Percentiles rank a stretch among this genome's conserved stretches.
Evolutionary conservation across 2,797 vertebrate species (phyloP).

Genomic region (Hyperoplus lanceolatus): DNA sequence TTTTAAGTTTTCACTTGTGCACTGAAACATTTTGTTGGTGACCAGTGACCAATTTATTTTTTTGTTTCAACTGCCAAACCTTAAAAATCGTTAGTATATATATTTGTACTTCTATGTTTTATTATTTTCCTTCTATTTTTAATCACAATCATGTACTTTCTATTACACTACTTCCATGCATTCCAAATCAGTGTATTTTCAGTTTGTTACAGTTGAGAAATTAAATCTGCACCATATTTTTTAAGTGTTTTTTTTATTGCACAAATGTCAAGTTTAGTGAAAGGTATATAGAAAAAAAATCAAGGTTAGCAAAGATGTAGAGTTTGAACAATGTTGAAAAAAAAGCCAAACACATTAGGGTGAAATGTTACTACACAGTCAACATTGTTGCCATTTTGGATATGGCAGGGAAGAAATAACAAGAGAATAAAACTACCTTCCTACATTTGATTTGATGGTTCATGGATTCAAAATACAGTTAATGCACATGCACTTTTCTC

Average conservation of each 20-base stretch:
- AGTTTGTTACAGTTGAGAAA: constrained; percentile 24
- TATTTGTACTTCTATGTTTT: constrained; percentile 22
- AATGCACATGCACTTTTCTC: neutral
- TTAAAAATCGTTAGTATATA: neutral
- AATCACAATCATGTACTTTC: constrained; percentile 35
- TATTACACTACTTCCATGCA: constrained; percentile 34
- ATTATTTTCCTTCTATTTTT: neutral
- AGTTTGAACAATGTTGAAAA: constrained; percentile 40
- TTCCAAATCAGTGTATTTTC: constrained; percentile 43
- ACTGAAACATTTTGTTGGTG: constrained; percentile 28
- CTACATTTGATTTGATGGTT: constrained; percentile 1
- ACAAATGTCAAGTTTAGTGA: constrained; percentile 77
- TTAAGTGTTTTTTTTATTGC: constrained; percentile 79
- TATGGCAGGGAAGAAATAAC: neutral
- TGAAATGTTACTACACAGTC: constrained; percentile 44
- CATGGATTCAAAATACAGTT: constrained; percentile 11
- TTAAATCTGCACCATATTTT: constrained; percentile 42
- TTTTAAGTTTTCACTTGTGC: constrained; percentile 35
- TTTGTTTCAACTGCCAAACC: constrained; percentile 5
- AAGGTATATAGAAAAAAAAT: constrained; percentile 45
- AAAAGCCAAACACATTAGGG: constrained; percentile 34
- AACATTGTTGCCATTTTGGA: constrained; percentile 12
- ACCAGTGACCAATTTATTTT: neutral
- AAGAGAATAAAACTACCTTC: constrained; percentile 14
- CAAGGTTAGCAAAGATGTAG: constrained; percentile 30